Evolutionary conservation across 2,797 vertebrate species (phyloP), one percentile per base, ranked within the genome.

Genomic region (Clarias pachynema): DNA sequence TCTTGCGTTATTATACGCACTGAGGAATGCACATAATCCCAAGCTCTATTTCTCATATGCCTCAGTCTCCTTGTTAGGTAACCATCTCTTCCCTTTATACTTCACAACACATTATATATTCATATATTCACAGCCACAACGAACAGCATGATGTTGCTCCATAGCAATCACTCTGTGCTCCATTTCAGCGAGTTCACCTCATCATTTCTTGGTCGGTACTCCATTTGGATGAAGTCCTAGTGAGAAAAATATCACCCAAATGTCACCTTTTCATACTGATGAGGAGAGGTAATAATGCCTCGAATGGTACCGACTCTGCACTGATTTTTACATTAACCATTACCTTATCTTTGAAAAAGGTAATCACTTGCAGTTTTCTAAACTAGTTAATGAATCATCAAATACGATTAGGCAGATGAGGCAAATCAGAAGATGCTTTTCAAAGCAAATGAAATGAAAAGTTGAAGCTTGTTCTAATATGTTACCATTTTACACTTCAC

Each of bases 21-120:
- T 63, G 59, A 34, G 59, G 24, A 79, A 79, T 63, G 24, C 24
- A 29, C 37, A 65, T 49, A 62, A 26, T 65, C 26, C 10, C 7
- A 65, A 79, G 24, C 34, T 44, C 14, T 4, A 62, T n/a, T 79
- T 79, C 57, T 60, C 34, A 63, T 60, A 44, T 79, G 31, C 59
- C 37, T 63, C 16, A 16, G 34, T 18, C 24, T 63, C 26, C 77
- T 24, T 79, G 77, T 79, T 79, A 49, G 60, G 37, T 79, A 63
- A 79, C 22, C 7, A 5, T 44, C 37, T 79, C 37, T 26, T 79
- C 15, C 3, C 78, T 79, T 79, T 79, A 79, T 63, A 79, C 78
- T 65, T 44, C 37, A 79, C 10, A 79, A 65, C 78, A 44, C 78
- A 63, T 79, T 79, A 63, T 26, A 63, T 63, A 57, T 77, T 75